A percentile compares a stretch with the other conserved stretches of the same genome.
Evolutionary conservation across 1,140 invertebrate genomes (phyloP).

Genomic region (Conus betulinus): DNA sequence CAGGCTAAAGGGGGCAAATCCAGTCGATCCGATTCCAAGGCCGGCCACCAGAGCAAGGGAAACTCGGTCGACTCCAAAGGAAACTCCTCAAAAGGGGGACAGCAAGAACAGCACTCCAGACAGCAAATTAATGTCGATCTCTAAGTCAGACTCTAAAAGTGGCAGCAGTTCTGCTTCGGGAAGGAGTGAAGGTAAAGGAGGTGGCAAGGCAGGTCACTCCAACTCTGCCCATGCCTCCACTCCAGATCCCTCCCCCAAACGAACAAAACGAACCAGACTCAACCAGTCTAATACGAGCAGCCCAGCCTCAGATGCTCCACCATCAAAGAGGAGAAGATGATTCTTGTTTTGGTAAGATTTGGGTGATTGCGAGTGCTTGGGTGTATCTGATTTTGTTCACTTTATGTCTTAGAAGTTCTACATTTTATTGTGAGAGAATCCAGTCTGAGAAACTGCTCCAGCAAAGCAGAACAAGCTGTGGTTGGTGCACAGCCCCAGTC

Average conservation of each 20-base stretch:
- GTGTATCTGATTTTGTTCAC: not conserved
- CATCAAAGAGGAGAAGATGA: conserved; percentile 55
- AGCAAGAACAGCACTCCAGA: conserved; percentile 2
- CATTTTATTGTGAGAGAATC: too few species aligned
- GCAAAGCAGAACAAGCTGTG: too few species aligned
- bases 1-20: conserved; percentile 26
- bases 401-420: too few species aligned
- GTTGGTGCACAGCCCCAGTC: too few species aligned
- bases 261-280: conserved; percentile 65
- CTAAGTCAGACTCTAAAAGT: not conserved
- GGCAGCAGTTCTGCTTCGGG: not conserved
- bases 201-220: not conserved
- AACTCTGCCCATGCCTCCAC: conserved; percentile 42
- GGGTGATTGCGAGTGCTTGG: not conserved
- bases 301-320: conserved; percentile 59
- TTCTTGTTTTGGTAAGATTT: not conserved
- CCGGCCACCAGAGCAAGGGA: not conserved
- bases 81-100: not conserved
- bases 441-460: too few species aligned
- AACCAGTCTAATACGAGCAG: conserved; percentile 58
- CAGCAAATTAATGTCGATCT: not conserved
- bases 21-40: conserved; percentile 29
- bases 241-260: conserved; percentile 66
- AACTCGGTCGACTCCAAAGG: not conserved
- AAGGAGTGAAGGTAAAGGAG: not conserved